phyloP scores from a whole-genome alignment of 2,113 vertebrate genomes.

The Oxyura jamaicensis region DNA sequence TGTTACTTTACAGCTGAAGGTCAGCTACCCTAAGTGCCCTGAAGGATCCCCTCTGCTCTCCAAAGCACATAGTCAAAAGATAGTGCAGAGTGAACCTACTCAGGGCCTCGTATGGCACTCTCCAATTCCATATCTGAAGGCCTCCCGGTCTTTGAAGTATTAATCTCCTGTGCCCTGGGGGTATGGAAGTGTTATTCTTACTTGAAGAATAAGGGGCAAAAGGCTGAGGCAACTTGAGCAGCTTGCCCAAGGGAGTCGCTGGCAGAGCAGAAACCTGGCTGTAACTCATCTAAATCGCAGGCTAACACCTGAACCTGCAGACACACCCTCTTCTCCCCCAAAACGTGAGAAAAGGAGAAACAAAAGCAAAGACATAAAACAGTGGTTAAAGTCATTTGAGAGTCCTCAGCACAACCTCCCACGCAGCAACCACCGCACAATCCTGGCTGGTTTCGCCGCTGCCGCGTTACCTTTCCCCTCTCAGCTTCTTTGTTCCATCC shows the following conservation, averaged over 20 bases:
- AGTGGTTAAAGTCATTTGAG: neutral
- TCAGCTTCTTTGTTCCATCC: constrained; percentile 6
- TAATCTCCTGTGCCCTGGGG: neutral
- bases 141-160: neutral
- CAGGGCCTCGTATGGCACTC: neutral
- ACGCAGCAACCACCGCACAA: neutral
- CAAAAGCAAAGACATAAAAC: neutral
- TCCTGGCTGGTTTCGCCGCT: neutral
- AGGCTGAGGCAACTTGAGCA: neutral
- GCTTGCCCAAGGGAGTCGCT: neutral
- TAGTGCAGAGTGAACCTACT: neutral
- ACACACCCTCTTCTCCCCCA: neutral
- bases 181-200: neutral
- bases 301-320: neutral
- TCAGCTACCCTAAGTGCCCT: neutral
- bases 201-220: neutral
- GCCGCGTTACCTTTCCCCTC: neutral
- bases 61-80: neutral
- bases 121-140: neutral
- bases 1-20: neutral
- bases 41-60: neutral
- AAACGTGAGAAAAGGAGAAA: constrained; percentile 49
- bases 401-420: constrained; percentile 8
- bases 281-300: neutral
- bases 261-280: neutral